phyloP scores from a whole-genome alignment of 2,113 vertebrate species.

The Nycticebus coucang region DNA sequence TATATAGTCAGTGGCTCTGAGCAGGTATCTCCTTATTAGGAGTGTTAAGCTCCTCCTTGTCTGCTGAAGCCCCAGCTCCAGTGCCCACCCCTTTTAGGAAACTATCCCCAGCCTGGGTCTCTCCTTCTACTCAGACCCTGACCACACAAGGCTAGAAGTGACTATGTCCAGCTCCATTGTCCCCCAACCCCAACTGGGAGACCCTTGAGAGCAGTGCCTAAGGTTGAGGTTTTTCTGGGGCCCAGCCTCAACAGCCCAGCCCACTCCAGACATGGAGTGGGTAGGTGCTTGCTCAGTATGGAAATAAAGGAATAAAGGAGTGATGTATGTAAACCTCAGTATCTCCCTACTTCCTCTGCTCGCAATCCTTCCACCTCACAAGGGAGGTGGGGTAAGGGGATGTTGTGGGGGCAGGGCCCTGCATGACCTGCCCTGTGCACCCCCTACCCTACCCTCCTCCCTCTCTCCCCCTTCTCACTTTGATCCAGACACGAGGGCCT shows the following conservation, averaged over 20 bases:
- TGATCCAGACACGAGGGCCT: neutral
- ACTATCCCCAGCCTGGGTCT: neutral
- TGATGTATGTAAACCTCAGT: neutral
- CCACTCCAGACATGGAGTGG: neutral
- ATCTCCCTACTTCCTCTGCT: neutral
- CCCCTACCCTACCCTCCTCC: accelerated
- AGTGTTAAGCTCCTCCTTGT: neutral
- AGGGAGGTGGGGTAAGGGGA: no score
- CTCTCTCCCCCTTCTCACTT: neutral
- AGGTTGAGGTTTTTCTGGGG: neutral
- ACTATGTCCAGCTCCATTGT: neutral
- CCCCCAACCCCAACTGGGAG: neutral
- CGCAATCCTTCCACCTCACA: neutral
- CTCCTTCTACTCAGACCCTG: neutral
- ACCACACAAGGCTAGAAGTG: neutral
- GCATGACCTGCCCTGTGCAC: neutral
- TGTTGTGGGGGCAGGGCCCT: neutral
- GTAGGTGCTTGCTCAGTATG: neutral
- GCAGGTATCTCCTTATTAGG: neutral
- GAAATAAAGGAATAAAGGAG: neutral
- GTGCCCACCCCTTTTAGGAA: neutral
- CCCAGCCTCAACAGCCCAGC: neutral
- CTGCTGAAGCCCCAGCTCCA: neutral
- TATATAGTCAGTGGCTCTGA: neutral
- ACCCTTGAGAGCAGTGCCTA: neutral